Percentiles rank a stretch among this genome's conserved stretches.
Conservation (phyloP, 1,140 invertebrate genomes). For the Rhopalosiphum maidis region DNA sequence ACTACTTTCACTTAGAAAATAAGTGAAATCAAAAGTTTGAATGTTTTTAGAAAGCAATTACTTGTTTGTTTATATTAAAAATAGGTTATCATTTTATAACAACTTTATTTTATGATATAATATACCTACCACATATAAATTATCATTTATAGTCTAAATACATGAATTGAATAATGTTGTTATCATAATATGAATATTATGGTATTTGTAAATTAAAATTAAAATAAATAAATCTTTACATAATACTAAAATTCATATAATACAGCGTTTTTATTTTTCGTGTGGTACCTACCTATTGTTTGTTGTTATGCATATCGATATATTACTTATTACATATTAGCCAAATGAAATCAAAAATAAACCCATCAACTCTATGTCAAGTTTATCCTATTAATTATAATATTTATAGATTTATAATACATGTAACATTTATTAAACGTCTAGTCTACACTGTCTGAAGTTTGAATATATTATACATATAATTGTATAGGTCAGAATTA, state of each 20-base stretch:
- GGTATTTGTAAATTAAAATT: not conserved
- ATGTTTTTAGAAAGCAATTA: not conserved
- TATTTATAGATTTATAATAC: not conserved
- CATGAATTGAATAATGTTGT: not conserved
- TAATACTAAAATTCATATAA: too few relatives aligned
- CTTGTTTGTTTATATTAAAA: not conserved
- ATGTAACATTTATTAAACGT: not conserved
- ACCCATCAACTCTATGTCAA: not conserved
- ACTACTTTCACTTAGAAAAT: not conserved
- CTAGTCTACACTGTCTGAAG: not conserved
- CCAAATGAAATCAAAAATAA: not conserved
- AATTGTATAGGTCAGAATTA: too few relatives aligned
- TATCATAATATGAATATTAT: not conserved
- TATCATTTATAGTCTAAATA: not conserved
- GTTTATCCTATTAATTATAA: not conserved
- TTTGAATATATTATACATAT: too few relatives aligned
- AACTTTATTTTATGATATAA: not conserved
- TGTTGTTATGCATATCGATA: not conserved
- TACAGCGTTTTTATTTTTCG: not conserved
- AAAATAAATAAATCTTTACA: too few relatives aligned
- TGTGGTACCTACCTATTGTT: not conserved
- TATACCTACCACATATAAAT: not conserved
- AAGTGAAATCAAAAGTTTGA: not conserved
- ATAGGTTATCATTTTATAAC: not conserved
- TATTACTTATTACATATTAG: too few relatives aligned